Evolutionary conservation across 2,113 vertebrate genomes (phyloP).

Genomic region (Petrocephalus zakoni): DNA sequence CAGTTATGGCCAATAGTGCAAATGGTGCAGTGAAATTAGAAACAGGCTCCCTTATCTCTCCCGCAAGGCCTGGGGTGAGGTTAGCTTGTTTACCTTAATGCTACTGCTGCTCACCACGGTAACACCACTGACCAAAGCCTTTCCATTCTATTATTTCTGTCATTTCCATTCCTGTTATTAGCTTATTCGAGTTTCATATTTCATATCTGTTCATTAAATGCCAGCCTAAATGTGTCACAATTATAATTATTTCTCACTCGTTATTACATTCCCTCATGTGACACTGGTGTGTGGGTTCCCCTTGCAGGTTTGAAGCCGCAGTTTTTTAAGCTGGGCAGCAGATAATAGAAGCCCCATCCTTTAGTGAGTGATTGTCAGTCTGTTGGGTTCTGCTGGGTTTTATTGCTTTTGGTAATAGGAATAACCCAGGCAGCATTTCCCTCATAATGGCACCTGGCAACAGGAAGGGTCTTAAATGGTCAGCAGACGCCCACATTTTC

Average conservation of each 20-base stretch:
- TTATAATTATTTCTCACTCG: background rate
- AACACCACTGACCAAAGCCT: background rate
- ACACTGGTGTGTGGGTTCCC: background rate
- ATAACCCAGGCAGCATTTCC: background rate
- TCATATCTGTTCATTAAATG: background rate
- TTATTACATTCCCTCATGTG: background rate
- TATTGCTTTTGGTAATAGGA: background rate
- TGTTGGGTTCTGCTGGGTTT: background rate
- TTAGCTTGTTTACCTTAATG: background rate
- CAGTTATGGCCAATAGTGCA: background rate
- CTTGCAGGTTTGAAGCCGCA: too few relatives aligned
- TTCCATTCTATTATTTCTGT: background rate
- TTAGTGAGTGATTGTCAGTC: background rate
- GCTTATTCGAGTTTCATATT: background rate
- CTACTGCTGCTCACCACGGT: background rate
- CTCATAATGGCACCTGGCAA: background rate
- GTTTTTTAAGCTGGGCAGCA: background rate
- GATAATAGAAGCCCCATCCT: background rate
- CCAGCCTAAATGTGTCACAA: background rate
- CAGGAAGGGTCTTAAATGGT: background rate
- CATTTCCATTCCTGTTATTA: background rate
- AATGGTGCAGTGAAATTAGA: background rate
- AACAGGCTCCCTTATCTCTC: background rate
- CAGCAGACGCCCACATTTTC: background rate
- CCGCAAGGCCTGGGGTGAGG: background rate